Evolutionary conservation across 2,888 invertebrate genomes (phyloP).

Genomic region (Anorthoa munda): DNA sequence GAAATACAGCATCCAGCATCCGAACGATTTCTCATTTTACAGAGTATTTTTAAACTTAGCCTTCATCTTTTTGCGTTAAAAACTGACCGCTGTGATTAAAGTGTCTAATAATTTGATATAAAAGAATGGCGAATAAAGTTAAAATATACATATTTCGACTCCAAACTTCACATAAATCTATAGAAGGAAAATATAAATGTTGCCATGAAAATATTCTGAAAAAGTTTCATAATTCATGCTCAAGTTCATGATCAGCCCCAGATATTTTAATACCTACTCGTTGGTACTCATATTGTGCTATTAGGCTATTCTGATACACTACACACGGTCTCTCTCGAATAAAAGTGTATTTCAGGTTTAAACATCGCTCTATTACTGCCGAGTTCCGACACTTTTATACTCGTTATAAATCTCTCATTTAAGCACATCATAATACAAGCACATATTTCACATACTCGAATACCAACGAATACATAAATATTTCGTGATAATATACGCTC

Average conservation of each 20-base stretch:
- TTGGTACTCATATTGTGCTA: not conserved
- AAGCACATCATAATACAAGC: constrained; percentile 41
- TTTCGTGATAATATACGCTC: constrained; percentile 16
- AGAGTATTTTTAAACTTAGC: not conserved
- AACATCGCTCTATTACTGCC: not conserved
- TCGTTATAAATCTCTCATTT: constrained; percentile 40
- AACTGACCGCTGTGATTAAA: not conserved
- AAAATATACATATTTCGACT: not conserved
- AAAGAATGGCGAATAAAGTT: not conserved
- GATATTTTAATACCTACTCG: not conserved
- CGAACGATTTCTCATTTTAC: not conserved
- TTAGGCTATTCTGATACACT: constrained; percentile 6
- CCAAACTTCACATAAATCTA: not conserved
- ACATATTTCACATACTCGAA: constrained; percentile 28
- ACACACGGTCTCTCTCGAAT: constrained; percentile 11
- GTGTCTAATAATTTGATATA: constrained; percentile 2
- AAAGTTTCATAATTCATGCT: not conserved
- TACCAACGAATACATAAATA: constrained; percentile 19
- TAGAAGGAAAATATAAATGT: constrained; percentile 14
- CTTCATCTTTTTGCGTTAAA: not conserved
- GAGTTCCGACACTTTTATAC: constrained; percentile 50
- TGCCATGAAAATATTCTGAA: constrained; percentile 22
- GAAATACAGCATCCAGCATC: not conserved
- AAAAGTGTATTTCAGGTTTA: constrained; percentile 23
- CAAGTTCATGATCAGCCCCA: not conserved